phyloP scores from a whole-genome alignment of 2,888 invertebrate species.

The Halictus quadricinctus region DNA sequence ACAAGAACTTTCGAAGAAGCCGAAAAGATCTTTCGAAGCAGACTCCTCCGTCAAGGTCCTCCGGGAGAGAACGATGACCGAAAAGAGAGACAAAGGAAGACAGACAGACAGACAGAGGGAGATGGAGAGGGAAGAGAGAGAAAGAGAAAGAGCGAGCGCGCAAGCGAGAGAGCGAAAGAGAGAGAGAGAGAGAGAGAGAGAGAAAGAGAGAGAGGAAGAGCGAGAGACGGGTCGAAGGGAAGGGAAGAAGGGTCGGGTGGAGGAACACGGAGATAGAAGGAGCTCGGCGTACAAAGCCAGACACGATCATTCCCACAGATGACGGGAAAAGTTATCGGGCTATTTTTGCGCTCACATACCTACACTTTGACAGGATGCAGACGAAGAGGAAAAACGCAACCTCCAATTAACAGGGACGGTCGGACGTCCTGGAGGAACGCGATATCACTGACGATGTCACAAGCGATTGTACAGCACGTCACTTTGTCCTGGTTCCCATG shows the following conservation, averaged over 20 bases:
- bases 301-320: constrained; percentile 59
- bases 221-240: constrained; percentile 10
- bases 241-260: constrained; percentile 11
- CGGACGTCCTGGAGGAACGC: constrained; percentile 33
- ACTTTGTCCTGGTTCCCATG: constrained; percentile 30
- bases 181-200: neutral
- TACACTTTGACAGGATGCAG: constrained; percentile 32
- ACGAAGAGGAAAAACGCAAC: constrained; percentile 9
- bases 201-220: constrained; percentile 21
- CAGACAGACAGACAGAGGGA: constrained; percentile 3
- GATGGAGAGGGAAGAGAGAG: constrained; percentile 3
- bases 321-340: constrained; percentile 49
- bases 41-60: constrained; percentile 63
- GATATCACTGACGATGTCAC: constrained; percentile 45
- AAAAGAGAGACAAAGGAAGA: constrained; percentile 36
- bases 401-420: constrained; percentile 19
- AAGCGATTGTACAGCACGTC: constrained; percentile 38
- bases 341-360: constrained; percentile 52
- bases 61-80: constrained; percentile 65
- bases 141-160: constrained; percentile 31
- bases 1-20: constrained; percentile 53
- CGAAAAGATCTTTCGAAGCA: constrained; percentile 56
- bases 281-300: constrained; percentile 39
- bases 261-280: constrained; percentile 25
- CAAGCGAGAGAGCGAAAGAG: constrained; percentile 28